Percentiles rank a stretch among this genome's conserved stretches.
Evolutionary conservation across 2,113 vertebrate species (phyloP).

Genomic region (Thamnophis sirtalis): DNA sequence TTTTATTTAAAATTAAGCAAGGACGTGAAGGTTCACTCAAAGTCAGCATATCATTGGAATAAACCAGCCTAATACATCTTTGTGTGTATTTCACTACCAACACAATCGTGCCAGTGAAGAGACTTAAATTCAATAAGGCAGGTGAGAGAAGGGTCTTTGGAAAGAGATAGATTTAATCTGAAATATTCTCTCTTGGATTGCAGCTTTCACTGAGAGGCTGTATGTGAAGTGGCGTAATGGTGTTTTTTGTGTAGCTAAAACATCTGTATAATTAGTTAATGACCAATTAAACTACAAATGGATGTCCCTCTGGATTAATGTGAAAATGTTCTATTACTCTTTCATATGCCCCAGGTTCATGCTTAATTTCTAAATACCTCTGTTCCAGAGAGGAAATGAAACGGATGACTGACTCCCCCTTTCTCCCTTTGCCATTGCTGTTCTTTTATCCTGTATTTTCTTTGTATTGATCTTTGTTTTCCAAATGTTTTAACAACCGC

Average conservation of each 20-base stretch:
- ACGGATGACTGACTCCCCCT: background rate
- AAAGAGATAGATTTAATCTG: background rate
- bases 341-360: background rate
- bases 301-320: background rate
- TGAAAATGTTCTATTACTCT: background rate
- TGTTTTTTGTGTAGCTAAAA: background rate
- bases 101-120: background rate
- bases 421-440: background rate
- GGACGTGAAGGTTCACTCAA: background rate
- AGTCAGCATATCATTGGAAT: background rate
- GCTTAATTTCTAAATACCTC: background rate
- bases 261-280: background rate
- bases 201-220: background rate
- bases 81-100: background rate
- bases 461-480: background rate
- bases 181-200: background rate
- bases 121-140: background rate
- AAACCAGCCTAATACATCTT: background rate
- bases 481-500: background rate
- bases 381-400: background rate
- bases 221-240: background rate
- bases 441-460: background rate
- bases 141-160: background rate
- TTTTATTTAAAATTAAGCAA: background rate
- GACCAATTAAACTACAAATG: background rate